Conservation (phyloP, 2,113 vertebrate species). For the Silurus glanis region DNA sequence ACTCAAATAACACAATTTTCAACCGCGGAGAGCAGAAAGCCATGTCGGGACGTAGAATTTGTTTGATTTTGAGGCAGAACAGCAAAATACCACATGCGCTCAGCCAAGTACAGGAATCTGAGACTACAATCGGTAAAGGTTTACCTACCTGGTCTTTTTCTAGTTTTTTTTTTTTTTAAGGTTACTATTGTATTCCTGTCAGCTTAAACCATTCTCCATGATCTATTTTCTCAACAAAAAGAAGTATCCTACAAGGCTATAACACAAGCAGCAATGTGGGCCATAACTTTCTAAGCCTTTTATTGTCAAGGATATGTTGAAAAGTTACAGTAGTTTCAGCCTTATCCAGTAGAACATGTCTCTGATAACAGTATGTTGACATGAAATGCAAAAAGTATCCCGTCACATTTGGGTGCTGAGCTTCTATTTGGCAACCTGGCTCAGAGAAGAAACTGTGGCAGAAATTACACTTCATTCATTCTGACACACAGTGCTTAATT, state of each 20-base stretch:
- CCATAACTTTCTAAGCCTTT: slow-evolving; percentile 34
- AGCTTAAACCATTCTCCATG: background rate
- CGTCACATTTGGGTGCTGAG: background rate
- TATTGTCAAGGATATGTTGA: slow-evolving; percentile 47
- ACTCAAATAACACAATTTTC: background rate
- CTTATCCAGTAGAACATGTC: slow-evolving; percentile 47
- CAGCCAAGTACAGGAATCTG: background rate
- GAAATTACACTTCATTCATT: background rate
- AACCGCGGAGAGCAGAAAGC: background rate
- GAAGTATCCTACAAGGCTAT: background rate
- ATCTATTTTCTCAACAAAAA: background rate
- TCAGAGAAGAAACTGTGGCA: background rate
- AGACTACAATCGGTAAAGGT: background rate
- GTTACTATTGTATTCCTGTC: no score
- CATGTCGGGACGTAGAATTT: background rate
- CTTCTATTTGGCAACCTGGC: slow-evolving; percentile 20
- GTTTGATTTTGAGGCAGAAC: background rate
- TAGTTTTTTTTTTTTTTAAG: background rate
- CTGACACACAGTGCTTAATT: slow-evolving; percentile 15
- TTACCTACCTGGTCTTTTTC: background rate
- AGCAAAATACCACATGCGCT: background rate
- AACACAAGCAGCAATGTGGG: background rate
- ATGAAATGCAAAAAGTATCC: slow-evolving; percentile 21
- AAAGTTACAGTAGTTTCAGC: slow-evolving; percentile 47
- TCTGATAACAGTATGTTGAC: slow-evolving; percentile 25